Percentiles rank a stretch among this genome's conserved stretches.
Evolutionary conservation across 1,140 invertebrate genomes (phyloP).

Genomic region (Manduca sexta): DNA sequence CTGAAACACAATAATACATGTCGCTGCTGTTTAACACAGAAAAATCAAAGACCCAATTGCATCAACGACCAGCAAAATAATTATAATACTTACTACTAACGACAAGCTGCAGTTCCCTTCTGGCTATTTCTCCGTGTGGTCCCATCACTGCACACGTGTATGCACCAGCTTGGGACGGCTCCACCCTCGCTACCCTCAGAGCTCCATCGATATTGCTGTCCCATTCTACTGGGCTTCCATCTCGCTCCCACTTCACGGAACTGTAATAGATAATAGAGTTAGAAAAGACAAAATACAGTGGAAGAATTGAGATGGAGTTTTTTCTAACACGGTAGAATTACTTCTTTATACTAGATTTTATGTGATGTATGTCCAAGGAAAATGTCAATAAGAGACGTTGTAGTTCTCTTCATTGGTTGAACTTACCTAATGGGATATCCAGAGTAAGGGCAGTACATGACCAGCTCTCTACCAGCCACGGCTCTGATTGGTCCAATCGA

Average conservation of each 20-base stretch:
- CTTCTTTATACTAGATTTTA: no score
- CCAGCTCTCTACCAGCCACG: constrained; percentile 84
- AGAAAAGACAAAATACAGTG: no score
- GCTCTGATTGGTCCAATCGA: constrained; percentile 87
- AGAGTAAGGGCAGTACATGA: constrained; percentile 89
- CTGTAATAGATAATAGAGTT: constrained; percentile 20
- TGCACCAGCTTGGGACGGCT: constrained; percentile 80
- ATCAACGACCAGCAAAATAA: no score
- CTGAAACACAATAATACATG: no score
- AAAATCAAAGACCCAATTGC: no score
- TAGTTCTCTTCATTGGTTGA: no score
- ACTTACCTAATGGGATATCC: constrained; percentile 85
- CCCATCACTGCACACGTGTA: constrained; percentile 90
- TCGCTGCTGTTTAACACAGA: no score
- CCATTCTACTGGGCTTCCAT: constrained; percentile 59
- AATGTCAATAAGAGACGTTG: no score
- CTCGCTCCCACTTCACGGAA: constrained; percentile 72
- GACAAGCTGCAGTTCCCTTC: constrained; percentile 81
- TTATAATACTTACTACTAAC: constrained; percentile 81
- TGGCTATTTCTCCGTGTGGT: constrained; percentile 83
- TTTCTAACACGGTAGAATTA: no score
- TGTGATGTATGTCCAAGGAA: no score
- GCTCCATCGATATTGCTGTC: constrained; percentile 75
- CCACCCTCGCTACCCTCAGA: constrained; percentile 83
- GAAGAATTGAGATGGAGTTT: no score